Percentiles rank a stretch among this genome's conserved stretches.
Conservation (phyloP, 2,797 vertebrate species). For the Brotula barbata region DNA sequence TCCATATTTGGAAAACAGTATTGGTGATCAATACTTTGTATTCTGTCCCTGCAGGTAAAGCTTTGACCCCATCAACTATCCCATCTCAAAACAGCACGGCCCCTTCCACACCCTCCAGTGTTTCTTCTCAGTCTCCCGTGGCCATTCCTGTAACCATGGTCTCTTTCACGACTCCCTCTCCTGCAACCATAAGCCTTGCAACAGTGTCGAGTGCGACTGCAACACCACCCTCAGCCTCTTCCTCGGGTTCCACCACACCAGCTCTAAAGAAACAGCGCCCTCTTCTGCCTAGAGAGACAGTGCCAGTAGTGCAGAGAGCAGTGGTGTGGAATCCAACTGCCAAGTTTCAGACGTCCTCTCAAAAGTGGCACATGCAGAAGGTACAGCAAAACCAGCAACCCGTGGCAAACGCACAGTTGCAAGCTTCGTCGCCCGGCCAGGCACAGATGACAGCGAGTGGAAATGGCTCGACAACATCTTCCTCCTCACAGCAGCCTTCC, state of each 20-base stretch:
- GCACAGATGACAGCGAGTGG: slow-evolving; percentile 53
- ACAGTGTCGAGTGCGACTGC: slow-evolving; percentile 59
- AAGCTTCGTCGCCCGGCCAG: slow-evolving; percentile 63
- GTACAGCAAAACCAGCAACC: slow-evolving; percentile 89
- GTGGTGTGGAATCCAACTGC: slow-evolving; percentile 94
- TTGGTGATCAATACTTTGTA: neutral
- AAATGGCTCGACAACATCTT: slow-evolving; percentile 47
- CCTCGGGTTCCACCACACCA: slow-evolving; percentile 61
- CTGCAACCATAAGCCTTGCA: slow-evolving; percentile 73
- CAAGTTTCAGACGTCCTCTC: slow-evolving; percentile 97
- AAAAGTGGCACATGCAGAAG: slow-evolving; percentile 99
- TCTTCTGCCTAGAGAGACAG: slow-evolving; percentile 92
- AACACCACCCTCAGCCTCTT: slow-evolving; percentile 57
- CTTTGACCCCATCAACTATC: slow-evolving; percentile 72
- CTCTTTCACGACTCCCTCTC: slow-evolving; percentile 76
- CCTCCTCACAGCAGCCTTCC: slow-evolving; percentile 82
- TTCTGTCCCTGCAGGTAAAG: slow-evolving; percentile 79
- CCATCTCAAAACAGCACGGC: slow-evolving; percentile 80
- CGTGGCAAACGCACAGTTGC: slow-evolving; percentile 57
- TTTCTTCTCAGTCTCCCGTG: slow-evolving; percentile 81
- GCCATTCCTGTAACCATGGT: slow-evolving; percentile 78
- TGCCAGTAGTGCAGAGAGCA: slow-evolving; percentile 90
- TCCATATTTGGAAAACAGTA: neutral
- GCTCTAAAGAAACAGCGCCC: slow-evolving; percentile 95
- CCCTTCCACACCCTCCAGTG: slow-evolving; percentile 75